These are phyloP conservation scores for Drosophila rufa DNA, from an alignment of 1,140 invertebrate species.

Conservation along the genomic window DNA sequence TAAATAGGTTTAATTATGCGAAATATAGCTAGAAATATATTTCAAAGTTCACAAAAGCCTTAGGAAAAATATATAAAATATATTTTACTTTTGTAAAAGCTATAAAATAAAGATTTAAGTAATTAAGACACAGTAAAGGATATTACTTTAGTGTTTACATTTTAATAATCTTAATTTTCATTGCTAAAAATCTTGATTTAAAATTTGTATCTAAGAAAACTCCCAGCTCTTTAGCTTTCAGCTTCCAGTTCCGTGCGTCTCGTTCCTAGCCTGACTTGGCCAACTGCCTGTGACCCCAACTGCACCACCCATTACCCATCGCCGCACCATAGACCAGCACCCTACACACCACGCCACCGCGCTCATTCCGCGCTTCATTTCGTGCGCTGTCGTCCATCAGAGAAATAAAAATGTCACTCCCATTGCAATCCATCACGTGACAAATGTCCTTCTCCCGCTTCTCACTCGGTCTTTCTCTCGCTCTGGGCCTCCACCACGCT, in stretches of 20 bases:
- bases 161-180: neutral
- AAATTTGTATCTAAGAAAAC: neutral
- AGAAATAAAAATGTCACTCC: slow-evolving; percentile 85
- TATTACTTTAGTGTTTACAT: neutral
- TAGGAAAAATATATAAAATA: no score
- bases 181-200: neutral
- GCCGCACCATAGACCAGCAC: neutral
- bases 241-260: slow-evolving; percentile 38
- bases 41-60: no score
- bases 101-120: neutral
- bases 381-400: slow-evolving; percentile 81
- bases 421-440: slow-evolving; percentile 85
- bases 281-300: slow-evolving; percentile 10
- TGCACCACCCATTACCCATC: neutral
- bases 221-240: slow-evolving; percentile 10
- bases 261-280: slow-evolving; percentile 43
- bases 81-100: no score
- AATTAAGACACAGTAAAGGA: no score
- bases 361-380: slow-evolving; percentile 61
- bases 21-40: no score
- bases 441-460: slow-evolving; percentile 66
- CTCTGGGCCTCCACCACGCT: neutral
- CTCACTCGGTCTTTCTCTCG: slow-evolving; percentile 4
- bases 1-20: no score
- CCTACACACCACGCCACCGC: neutral